These are phyloP conservation scores for Chloropsis hardwickii DNA, from an alignment of 2,113 vertebrate species.

Conservation along the genomic window DNA sequence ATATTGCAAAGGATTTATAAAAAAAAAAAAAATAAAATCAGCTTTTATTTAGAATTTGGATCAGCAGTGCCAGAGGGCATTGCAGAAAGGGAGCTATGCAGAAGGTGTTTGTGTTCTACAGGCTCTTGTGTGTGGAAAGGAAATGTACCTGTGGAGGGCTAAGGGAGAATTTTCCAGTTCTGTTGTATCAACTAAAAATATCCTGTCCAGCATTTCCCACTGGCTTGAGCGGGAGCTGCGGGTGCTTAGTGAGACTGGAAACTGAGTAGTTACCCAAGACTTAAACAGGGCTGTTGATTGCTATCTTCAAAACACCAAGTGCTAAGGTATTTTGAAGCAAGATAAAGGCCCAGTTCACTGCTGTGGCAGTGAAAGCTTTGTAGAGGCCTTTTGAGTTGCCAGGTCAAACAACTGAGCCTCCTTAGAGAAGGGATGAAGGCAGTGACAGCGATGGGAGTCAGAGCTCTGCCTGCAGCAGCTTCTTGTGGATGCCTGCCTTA, in stretches of 20 bases:
- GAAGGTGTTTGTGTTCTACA: background rate
- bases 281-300: background rate
- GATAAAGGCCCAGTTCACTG: background rate
- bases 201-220: background rate
- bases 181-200: background rate
- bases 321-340: background rate
- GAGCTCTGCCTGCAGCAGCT: background rate
- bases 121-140: background rate
- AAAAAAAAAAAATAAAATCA: background rate
- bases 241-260: background rate
- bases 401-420: accelerated
- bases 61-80: background rate
- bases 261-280: background rate
- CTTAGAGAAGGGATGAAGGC: background rate
- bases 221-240: background rate
- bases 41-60: background rate
- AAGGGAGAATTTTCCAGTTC: background rate
- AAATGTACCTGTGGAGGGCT: background rate
- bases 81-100: background rate
- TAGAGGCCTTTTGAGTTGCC: background rate
- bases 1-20: background rate
- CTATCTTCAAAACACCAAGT: background rate
- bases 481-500: background rate
- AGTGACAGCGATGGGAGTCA: background rate
- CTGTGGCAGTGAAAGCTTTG: background rate